phyloP scores from a whole-genome alignment of 2,797 vertebrate genomes.

The Tadarida brasiliensis region DNA sequence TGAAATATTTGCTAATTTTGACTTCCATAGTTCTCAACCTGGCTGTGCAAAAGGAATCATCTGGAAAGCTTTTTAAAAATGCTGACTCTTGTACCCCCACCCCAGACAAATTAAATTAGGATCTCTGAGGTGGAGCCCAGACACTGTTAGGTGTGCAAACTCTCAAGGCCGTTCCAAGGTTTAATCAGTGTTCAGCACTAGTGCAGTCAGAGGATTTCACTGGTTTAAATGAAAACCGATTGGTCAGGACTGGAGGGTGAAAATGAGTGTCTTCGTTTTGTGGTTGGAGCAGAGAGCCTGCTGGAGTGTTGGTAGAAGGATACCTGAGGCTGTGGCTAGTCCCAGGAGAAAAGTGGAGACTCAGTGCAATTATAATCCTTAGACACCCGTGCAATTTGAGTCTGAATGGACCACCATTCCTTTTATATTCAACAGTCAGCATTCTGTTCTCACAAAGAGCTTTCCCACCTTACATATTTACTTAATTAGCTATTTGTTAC shows the following conservation, averaged over 20 bases:
- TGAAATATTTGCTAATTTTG: slow-evolving; percentile 23
- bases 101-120: background rate
- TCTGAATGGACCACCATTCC: background rate
- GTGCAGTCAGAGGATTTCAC: background rate
- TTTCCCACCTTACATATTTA: background rate
- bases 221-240: background rate
- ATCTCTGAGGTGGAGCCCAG: background rate
- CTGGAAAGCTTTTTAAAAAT: background rate
- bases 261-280: background rate
- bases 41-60: background rate
- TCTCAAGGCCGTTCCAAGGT: background rate
- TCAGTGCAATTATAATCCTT: background rate
- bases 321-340: background rate
- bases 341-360: background rate
- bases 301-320: background rate
- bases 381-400: background rate
- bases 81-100: background rate
- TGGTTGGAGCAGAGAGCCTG: background rate
- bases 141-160: background rate
- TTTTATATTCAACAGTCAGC: background rate
- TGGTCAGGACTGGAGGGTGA: background rate
- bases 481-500: background rate
- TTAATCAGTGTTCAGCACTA: background rate
- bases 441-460: background rate
- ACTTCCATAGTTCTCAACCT: background rate